These are phyloP conservation scores for Acleris laterana DNA, from an alignment of 2,888 invertebrate genomes.

Conservation along the genomic window DNA sequence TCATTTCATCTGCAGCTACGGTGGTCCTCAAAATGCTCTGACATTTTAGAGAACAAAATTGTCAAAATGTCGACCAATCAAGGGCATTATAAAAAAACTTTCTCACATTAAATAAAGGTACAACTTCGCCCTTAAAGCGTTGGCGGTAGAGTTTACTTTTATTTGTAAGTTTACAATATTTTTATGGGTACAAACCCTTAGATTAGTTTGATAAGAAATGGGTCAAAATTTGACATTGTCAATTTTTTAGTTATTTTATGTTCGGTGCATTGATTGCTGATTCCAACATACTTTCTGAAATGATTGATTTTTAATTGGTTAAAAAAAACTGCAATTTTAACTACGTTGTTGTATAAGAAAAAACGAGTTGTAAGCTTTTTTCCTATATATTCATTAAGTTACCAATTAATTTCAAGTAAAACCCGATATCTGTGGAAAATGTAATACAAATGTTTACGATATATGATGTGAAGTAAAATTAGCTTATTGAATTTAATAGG, in stretches of 20 bases:
- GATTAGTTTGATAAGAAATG: slow-evolving; percentile 27
- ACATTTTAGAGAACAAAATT: slow-evolving; percentile 75
- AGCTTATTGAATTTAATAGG: too few relatives aligned
- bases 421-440: too few relatives aligned
- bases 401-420: too few relatives aligned
- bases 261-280: slow-evolving; percentile 9
- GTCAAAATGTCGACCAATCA: slow-evolving; percentile 80
- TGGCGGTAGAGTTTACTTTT: not conserved
- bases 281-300: not conserved
- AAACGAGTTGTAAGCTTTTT: too few relatives aligned
- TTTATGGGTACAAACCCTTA: slow-evolving; percentile 18
- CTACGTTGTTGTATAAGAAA: too few relatives aligned
- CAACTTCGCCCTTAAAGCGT: not conserved
- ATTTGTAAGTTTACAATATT: not conserved
- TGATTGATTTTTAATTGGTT: too few relatives aligned
- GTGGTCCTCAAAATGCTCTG: slow-evolving; percentile 71
- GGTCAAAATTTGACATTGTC: slow-evolving; percentile 8
- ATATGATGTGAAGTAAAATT: too few relatives aligned
- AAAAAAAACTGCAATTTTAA: too few relatives aligned
- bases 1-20: slow-evolving; percentile 46
- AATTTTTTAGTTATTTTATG: slow-evolving; percentile 37
- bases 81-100: slow-evolving; percentile 39
- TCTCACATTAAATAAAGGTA: slow-evolving; percentile 1
- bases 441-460: too few relatives aligned
- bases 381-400: too few relatives aligned